These are phyloP conservation scores for Labia minor DNA, from an alignment of 2,888 invertebrate species.

Conservation along the genomic window DNA sequence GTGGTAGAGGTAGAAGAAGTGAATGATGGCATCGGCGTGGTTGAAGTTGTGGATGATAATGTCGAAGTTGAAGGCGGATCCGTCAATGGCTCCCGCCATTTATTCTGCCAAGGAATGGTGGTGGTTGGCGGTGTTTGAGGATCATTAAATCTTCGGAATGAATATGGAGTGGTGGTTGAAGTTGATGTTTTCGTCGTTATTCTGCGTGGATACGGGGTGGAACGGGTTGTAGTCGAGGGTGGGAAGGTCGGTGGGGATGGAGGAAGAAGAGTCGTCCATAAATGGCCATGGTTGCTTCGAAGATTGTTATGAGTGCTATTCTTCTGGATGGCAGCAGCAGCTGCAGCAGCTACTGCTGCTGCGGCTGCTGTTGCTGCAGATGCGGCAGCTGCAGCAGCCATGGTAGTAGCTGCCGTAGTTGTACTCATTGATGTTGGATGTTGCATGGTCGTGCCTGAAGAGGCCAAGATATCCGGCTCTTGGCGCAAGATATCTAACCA, in stretches of 20 bases:
- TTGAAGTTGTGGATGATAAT: not conserved
- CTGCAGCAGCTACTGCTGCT: slow-evolving; percentile 41
- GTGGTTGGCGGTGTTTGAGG: not conserved
- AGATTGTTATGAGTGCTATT: slow-evolving; percentile 29
- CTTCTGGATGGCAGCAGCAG: slow-evolving; percentile 31
- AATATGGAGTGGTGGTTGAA: slow-evolving; percentile 39
- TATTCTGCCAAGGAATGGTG: not conserved
- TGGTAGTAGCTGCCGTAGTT: slow-evolving; percentile 15
- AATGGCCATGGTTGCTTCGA: slow-evolving; percentile 30
- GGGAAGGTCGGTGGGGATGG: slow-evolving; percentile 40
- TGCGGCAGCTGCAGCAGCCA: slow-evolving; percentile 30
- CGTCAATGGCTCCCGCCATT: not conserved
- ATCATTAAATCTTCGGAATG: slow-evolving; percentile 31
- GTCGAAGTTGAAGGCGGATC: not conserved
- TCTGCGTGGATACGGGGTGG: slow-evolving; percentile 39
- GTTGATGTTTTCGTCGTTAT: slow-evolving; percentile 39
- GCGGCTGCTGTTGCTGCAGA: slow-evolving; percentile 38
- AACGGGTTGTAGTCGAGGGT: slow-evolving; percentile 27
- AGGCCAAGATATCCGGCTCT: slow-evolving; percentile 16
- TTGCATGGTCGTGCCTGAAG: slow-evolving; percentile 21
- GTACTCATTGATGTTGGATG: not conserved
- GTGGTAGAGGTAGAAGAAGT: not conserved
- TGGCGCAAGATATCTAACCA: slow-evolving; percentile 13
- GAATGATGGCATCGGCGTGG: slow-evolving; percentile 5
- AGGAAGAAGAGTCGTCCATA: slow-evolving; percentile 39